Base-by-base conservation (phyloP, 2,888 invertebrate genomes). In the Apoderus coryli region DNA sequence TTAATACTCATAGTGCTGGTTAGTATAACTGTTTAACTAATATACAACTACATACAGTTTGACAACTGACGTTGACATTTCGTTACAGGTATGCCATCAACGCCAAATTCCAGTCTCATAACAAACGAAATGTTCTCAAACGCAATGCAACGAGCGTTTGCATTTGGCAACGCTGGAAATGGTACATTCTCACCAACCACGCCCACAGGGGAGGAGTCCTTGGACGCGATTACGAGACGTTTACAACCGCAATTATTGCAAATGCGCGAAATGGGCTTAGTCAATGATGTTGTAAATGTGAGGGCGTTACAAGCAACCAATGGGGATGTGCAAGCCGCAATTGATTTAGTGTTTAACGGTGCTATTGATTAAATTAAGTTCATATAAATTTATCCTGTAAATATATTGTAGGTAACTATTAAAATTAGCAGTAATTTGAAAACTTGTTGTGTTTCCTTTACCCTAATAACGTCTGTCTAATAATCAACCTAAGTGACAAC, bases 231-330 rank as follows among this genome's bases (percentile, higher is more conserved):
- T 44, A 55, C 41, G 36, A 48, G 54, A 43, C 50, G 59, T 12
- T 59, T 61, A 40, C 57, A 60, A 28, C 59, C 65, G 2, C 77
- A 79, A 45, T 57, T 84, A 38, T 67, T 68, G 30, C 80, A 81
- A 48, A 84, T 95, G 84, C 72, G 77, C 41, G 90, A 92, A 53
- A 79, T 93, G 72, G 93, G 93, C 0, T 72, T 95, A 11, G 60
- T 72, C 14, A 79, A 93, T 57, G 85, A 89, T 49, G 68, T 72
- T 3, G 63, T 80, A 29, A 90, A 90, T 52, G 59, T 85, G n/a
- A 74, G 82, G 42, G 92, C 88, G 3, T 62, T 95, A 22, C 72
- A 77, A 39, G 72, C 80, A 31, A 79, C 81, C 27, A 54, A 61
- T 43, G 92, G 93, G 31, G 84, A 92, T 53, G 77, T 93, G 3